Evolutionary conservation across 1,140 invertebrate genomes (phyloP).

Genomic region (Trachymyrmex septentrionalis): DNA sequence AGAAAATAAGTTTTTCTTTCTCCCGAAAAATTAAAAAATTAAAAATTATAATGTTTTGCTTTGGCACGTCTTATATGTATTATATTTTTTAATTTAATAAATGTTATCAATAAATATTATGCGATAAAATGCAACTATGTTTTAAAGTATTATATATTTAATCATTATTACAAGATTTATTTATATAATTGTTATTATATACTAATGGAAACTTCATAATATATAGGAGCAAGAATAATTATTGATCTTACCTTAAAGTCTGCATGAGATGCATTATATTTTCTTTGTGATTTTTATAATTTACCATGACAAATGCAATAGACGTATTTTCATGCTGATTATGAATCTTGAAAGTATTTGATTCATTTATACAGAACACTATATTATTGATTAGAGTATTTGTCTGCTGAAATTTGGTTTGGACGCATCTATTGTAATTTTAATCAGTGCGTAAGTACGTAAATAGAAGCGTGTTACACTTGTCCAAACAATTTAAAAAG

Average conservation of each 20-base stretch:
- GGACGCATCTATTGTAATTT: conserved; percentile 17
- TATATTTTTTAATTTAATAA: not conserved
- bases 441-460: not conserved
- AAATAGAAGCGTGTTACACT: not conserved
- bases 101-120: not conserved
- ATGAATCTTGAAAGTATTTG: not conserved
- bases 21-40: too few species aligned
- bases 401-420: not conserved
- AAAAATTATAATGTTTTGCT: too few species aligned
- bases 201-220: not conserved
- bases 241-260: conserved; percentile 28
- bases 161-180: not conserved
- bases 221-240: too few species aligned
- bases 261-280: conserved; percentile 31
- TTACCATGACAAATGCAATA: not conserved
- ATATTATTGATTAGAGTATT: conserved; percentile 20
- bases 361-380: not conserved
- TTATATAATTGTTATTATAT: not conserved
- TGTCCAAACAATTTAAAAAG: not conserved
- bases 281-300: conserved; percentile 4
- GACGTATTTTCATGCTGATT: not conserved
- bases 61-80: not conserved
- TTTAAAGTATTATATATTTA: not conserved
- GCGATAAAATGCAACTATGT: not conserved
- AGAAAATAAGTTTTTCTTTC: too few species aligned